These are phyloP conservation scores for Ceramica pisi DNA, from an alignment of 2,888 invertebrate species.

Conservation along the genomic window DNA sequence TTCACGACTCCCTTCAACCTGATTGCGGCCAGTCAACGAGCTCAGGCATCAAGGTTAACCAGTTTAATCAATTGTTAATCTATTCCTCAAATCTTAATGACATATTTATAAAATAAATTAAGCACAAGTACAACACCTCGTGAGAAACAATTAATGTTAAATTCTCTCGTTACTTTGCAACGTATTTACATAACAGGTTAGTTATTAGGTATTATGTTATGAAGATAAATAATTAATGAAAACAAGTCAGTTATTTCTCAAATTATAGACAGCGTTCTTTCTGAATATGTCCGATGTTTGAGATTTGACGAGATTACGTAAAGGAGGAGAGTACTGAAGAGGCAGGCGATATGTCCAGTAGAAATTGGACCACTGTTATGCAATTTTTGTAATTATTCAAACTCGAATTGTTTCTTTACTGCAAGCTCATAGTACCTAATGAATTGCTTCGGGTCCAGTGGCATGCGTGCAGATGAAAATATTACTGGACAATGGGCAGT, in stretches of 20 bases:
- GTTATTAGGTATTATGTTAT: conserved; percentile 48
- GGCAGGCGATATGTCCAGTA: not conserved
- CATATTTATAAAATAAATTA: conserved; percentile 56
- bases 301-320: conserved; percentile 25
- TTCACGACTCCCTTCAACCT: conserved; percentile 26
- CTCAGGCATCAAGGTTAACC: conserved; percentile 60
- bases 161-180: conserved; percentile 50
- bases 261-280: conserved; percentile 46
- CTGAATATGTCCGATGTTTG: conserved; percentile 24
- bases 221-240: conserved; percentile 51
- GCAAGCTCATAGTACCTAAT: not conserved
- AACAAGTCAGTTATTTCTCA: conserved; percentile 42
- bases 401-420: not conserved
- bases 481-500: conserved; percentile 20
- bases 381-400: not conserved
- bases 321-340: not conserved
- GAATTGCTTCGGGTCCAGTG: not conserved
- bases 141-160: conserved; percentile 63
- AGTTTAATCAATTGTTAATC: conserved; percentile 51
- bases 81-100: conserved; percentile 64
- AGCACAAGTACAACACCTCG: conserved; percentile 47
- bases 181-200: conserved; percentile 60
- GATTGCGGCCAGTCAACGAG: conserved; percentile 33
- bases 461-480: conserved; percentile 16
- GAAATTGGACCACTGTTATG: conserved; percentile 24